Conservation (phyloP, 2,113 vertebrate species). For the Coracopsis vasa region DNA sequence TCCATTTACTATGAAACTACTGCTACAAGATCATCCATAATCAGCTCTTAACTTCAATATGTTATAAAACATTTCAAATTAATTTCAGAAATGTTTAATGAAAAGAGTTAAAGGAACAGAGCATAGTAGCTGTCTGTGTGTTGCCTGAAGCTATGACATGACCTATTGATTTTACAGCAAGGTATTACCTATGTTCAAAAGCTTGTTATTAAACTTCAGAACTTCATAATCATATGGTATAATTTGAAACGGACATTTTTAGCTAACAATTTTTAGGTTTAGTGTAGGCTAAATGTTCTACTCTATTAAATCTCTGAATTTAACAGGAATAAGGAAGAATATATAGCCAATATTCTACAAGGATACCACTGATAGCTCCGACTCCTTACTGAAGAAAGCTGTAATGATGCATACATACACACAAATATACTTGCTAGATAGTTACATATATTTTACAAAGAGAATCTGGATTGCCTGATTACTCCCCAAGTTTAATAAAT, state of each 20-base stretch:
- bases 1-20: neutral
- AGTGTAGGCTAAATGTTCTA: neutral
- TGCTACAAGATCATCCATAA: neutral
- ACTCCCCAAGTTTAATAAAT: neutral
- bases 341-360: neutral
- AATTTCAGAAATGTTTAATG: constrained; percentile 28
- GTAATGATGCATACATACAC: neutral
- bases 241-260: neutral
- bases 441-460: neutral
- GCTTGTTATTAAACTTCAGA: neutral
- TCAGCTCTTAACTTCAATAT: neutral
- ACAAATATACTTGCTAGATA: neutral
- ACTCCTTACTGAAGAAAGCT: neutral
- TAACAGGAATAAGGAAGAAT: neutral
- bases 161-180: neutral
- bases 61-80: constrained; percentile 20
- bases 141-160: neutral
- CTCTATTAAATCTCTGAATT: neutral
- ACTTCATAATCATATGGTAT: neutral
- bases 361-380: neutral
- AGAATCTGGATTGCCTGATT: neutral
- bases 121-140: neutral
- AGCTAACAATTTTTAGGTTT: neutral
- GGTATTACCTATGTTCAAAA: neutral
- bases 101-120: constrained; percentile 3